phyloP scores from a whole-genome alignment of 2,888 invertebrate species.

The Meteorus cinctellus region DNA sequence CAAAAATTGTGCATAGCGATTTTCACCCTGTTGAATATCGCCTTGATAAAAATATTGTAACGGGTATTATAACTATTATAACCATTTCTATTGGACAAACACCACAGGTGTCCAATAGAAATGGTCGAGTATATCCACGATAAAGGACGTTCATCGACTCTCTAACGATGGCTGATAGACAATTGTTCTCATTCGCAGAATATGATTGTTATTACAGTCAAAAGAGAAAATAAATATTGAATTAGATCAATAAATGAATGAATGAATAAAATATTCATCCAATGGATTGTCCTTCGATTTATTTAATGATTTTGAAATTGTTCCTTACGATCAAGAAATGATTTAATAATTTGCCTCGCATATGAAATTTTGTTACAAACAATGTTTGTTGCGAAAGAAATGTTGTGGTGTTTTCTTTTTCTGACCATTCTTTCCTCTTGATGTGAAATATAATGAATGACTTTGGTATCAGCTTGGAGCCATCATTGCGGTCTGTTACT shows the following conservation, averaged over 20 bases:
- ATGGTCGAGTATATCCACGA: background rate
- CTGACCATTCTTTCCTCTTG: background rate
- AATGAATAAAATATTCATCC: background rate
- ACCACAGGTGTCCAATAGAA: background rate
- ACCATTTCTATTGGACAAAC: background rate
- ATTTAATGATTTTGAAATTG: too few relatives aligned
- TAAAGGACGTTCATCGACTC: background rate
- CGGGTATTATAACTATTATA: background rate
- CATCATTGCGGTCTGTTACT: background rate
- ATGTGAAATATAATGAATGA: conserved; percentile 4
- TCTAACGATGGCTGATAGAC: background rate
- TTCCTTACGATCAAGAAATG: too few relatives aligned
- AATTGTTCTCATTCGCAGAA: conserved; percentile 1
- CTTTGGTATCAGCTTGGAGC: background rate
- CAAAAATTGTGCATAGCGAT: background rate
- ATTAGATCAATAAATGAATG: background rate
- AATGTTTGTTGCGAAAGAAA: too few relatives aligned
- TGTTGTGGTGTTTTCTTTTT: background rate
- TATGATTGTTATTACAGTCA: background rate
- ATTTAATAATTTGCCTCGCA: too few relatives aligned
- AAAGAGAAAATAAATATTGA: background rate
- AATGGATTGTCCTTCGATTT: too few relatives aligned
- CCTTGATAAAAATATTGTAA: background rate
- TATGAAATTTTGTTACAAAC: too few relatives aligned
- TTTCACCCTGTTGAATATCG: background rate